Conservation (phyloP, 2,797 vertebrate species). For the Sciaenops ocellatus region DNA sequence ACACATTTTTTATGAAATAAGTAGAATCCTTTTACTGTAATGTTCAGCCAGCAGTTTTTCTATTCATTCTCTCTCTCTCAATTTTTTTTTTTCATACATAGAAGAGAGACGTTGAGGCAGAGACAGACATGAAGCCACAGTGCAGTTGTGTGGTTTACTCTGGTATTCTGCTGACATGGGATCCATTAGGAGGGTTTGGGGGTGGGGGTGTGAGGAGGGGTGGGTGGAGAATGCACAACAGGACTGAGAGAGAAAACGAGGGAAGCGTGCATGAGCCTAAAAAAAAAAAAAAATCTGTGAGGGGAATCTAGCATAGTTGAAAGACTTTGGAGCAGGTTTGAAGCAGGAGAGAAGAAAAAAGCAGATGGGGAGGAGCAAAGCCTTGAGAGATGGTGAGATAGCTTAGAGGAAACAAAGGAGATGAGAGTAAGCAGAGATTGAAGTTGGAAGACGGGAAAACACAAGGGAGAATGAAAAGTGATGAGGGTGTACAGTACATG, state of each 20-base stretch:
- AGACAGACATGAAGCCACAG: slow-evolving; percentile 79
- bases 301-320: slow-evolving; percentile 58
- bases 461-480: slow-evolving; percentile 68
- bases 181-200: slow-evolving; percentile 75
- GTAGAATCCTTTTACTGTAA: slow-evolving; percentile 21
- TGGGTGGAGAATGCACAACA: slow-evolving; percentile 63
- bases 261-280: slow-evolving; percentile 39
- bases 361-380: slow-evolving; percentile 69
- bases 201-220: slow-evolving; percentile 23
- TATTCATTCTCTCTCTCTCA: slow-evolving; percentile 34
- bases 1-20: not conserved
- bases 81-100: slow-evolving; percentile 49
- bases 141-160: slow-evolving; percentile 81
- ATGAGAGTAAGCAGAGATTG: slow-evolving; percentile 71
- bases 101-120: slow-evolving; percentile 61
- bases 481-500: slow-evolving; percentile 63
- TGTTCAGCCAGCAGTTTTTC: slow-evolving; percentile 54
- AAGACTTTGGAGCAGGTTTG: slow-evolving; percentile 65
- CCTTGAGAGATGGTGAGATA: slow-evolving; percentile 70
- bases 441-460: slow-evolving; percentile 75
- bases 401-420: slow-evolving; percentile 75
- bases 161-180: slow-evolving; percentile 84
- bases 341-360: slow-evolving; percentile 50
- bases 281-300: slow-evolving; percentile 37
- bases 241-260: slow-evolving; percentile 37